Evolutionary conservation across 2,888 invertebrate species (phyloP).

Genomic region (Phyllotreta cruciferae): DNA sequence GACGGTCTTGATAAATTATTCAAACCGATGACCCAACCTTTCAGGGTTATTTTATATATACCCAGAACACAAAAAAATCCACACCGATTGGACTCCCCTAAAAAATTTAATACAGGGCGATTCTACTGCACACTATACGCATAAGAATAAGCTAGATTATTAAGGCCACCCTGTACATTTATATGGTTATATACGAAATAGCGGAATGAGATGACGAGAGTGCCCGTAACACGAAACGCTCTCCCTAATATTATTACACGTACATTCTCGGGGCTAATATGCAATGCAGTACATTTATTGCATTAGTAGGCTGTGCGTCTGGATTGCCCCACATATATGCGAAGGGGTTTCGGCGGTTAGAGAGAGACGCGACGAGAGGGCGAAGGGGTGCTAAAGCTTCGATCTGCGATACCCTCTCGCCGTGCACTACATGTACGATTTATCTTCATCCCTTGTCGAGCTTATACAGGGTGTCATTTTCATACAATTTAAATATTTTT

Average conservation of each 20-base stretch:
- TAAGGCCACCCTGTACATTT: not conserved
- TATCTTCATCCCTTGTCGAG: not conserved
- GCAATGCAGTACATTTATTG: constrained; percentile 57
- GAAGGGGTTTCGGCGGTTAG: constrained; percentile 44
- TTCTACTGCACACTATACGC: not conserved
- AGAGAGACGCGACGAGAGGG: constrained; percentile 43
- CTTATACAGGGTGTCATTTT: no score
- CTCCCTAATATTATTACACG: constrained; percentile 46
- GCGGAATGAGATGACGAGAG: constrained; percentile 29
- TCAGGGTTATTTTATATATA: constrained; percentile 39
- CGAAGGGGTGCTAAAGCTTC: constrained; percentile 39
- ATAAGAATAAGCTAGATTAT: not conserved
- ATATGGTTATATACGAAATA: constrained; percentile 12
- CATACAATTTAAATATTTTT: no score
- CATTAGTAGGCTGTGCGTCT: constrained; percentile 51
- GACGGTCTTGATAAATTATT: constrained; percentile 55
- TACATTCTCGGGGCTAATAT: constrained; percentile 52
- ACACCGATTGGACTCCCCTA: constrained; percentile 9
- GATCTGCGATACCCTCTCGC: constrained; percentile 26
- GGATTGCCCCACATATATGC: constrained; percentile 49
- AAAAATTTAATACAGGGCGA: no score
- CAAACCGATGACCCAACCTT: constrained; percentile 53
- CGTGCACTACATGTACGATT: constrained; percentile 8
- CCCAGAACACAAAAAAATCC: constrained; percentile 18
- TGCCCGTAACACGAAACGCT: constrained; percentile 35